Evolutionary conservation across 1,140 invertebrate species (phyloP).

Genomic region (Cyclina sinensis): DNA sequence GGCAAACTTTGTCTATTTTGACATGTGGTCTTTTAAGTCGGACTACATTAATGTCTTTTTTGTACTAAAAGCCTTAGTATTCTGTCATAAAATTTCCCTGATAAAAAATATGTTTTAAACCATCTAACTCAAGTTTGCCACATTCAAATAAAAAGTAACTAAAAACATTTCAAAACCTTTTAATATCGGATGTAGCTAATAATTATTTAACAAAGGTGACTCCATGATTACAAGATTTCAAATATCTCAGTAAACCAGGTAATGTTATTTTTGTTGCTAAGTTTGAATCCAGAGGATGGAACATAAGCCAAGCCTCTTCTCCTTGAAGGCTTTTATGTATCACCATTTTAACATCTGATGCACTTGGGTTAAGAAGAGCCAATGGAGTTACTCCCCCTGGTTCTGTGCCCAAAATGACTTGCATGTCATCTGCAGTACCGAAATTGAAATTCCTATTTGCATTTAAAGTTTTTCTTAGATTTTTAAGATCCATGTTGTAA

Average conservation of each 20-base stretch:
- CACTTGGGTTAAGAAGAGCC: conserved; percentile 39
- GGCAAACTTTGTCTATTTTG: no score
- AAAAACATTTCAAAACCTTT: no score
- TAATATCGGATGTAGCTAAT: no score
- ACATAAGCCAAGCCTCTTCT: conserved; percentile 42
- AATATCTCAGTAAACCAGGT: conserved; percentile 29
- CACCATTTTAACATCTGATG: conserved; percentile 54
- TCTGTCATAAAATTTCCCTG: no score
- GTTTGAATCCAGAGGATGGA: conserved; percentile 43
- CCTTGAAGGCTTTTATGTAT: conserved; percentile 28
- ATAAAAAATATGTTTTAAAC: no score
- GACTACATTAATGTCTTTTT: no score
- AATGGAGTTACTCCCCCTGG: conserved; percentile 65
- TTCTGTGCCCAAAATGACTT: conserved; percentile 23
- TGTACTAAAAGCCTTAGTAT: no score
- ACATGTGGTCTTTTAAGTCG: no score
- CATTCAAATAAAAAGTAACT: no score
- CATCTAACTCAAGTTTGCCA: no score
- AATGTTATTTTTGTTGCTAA: conserved; percentile 47
- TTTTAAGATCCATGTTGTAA: conserved; percentile 60
- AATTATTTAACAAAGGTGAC: conserved; percentile 46
- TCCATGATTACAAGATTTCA: conserved; percentile 8
- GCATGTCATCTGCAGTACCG: conserved; percentile 51
- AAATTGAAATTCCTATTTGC: conserved; percentile 68
- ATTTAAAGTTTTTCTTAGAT: conserved; percentile 44